These are phyloP conservation scores for Paguma larvata DNA, from an alignment of 2,797 vertebrate genomes.

Conservation along the genomic window DNA sequence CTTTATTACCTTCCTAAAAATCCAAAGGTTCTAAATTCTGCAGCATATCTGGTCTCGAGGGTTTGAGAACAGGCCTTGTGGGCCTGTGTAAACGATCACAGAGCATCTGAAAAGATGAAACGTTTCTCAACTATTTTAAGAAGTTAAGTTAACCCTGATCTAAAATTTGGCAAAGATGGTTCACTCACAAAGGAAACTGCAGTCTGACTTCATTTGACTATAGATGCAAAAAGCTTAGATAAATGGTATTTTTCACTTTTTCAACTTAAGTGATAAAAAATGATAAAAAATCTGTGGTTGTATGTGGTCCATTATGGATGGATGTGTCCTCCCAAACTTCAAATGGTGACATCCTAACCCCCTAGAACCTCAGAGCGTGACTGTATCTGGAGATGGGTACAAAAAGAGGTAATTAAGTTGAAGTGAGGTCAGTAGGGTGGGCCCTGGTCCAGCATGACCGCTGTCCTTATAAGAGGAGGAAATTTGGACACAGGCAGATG, in stretches of 20 bases:
- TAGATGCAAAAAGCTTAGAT: neutral
- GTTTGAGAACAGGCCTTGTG: neutral
- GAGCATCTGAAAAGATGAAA: neutral
- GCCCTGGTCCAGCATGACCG: neutral
- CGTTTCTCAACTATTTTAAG: slow-evolving; percentile 31
- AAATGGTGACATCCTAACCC: neutral
- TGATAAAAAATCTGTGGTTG: no score
- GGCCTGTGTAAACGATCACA: neutral
- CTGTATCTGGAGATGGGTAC: neutral
- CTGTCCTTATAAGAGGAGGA: neutral
- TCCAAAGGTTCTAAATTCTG: neutral
- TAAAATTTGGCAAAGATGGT: slow-evolving; percentile 18
- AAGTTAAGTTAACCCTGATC: neutral
- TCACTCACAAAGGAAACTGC: neutral
- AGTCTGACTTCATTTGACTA: neutral
- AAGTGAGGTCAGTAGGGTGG: neutral
- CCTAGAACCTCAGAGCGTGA: neutral
- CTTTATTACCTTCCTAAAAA: neutral
- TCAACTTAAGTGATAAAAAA: neutral
- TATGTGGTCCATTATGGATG: neutral
- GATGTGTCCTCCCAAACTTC: neutral
- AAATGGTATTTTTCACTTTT: slow-evolving; percentile 23
- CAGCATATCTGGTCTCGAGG: neutral
- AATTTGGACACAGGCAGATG: neutral
- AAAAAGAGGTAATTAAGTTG: neutral